Evolutionary conservation across 2,113 vertebrate species (phyloP), one percentile per base, ranked within the genome.

Genomic region (Mesoclemmys tuberculata): DNA sequence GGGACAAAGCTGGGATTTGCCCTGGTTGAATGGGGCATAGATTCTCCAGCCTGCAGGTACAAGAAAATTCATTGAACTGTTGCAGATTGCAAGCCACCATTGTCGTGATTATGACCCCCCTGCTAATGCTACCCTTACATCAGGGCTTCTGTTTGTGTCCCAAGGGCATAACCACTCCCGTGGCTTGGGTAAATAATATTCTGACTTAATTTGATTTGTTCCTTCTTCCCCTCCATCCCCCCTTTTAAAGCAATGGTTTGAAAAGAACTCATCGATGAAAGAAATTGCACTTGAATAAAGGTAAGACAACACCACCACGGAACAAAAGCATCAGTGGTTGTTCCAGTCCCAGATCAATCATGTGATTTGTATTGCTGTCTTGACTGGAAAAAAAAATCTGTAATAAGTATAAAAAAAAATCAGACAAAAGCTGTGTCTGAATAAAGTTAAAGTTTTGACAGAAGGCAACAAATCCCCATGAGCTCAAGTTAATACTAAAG

Each of bases 401-500:
- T 82, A 95, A 94, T 96, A 92, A 95, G 87, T 93, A 94, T 78
- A 95, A 87, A 31, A 89, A 92, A 74, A 92, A 94, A 91, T 93
- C 86, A 77, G 92, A 94, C 90, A 85, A 93, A 94, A 97, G 24
- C 51, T 84, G 88, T 48, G 68, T 41, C 87, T 82, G 89, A 90
- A 91, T 92, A 84, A 94, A 87, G 93, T 97, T 86, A 49, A 48
- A 79, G 81, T 81, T 86, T 55, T 93, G 93, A 80, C 92, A 89
- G 52, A 89, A 68, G 85, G 85, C 79, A 96, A 96, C 90, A 97
- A 91, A 87, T 35, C 83, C 97, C 94, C 97, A 97, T 97, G 98
- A 93, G 41, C 84, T 74, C 92, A 87, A 96, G 52, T 92, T 88
- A 92, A 97, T 96, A 84, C 92, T 96, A 96, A 96, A 78, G 90